Evolutionary conservation across 2,113 vertebrate genomes (phyloP).

Genomic region (Pelecanoides urinatrix): DNA sequence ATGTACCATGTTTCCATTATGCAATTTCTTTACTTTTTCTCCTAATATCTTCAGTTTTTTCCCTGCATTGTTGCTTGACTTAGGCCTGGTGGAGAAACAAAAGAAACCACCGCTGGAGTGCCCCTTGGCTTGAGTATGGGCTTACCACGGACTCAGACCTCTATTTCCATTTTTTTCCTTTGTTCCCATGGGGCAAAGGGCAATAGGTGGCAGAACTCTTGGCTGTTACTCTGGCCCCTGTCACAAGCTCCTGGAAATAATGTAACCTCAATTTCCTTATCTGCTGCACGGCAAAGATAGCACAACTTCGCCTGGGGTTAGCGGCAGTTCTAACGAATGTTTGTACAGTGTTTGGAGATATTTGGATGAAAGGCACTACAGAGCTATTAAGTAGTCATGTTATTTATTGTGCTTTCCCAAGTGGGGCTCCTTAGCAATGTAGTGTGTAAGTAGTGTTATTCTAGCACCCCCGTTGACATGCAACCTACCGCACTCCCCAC

Average conservation of each 20-base stretch:
- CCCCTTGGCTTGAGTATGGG: neutral
- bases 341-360: neutral
- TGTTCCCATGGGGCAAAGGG: neutral
- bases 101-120: neutral
- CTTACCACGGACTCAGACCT: neutral
- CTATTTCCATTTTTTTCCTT: neutral
- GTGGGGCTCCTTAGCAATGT: neutral
- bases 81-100: neutral
- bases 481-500: neutral
- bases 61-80: neutral
- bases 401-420: constrained; percentile 19
- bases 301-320: rapidly evolving
- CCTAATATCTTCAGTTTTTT: neutral
- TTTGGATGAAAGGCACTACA: neutral
- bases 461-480: neutral
- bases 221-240: neutral
- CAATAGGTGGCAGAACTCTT: neutral
- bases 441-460: neutral
- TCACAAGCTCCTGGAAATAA: neutral
- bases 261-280: neutral
- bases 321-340: neutral
- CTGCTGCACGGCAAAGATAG: neutral
- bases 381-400: neutral
- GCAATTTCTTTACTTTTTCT: neutral
- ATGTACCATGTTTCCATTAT: neutral